Conservation (phyloP, 2,888 invertebrate species). For the Oxycera nigricornis region DNA sequence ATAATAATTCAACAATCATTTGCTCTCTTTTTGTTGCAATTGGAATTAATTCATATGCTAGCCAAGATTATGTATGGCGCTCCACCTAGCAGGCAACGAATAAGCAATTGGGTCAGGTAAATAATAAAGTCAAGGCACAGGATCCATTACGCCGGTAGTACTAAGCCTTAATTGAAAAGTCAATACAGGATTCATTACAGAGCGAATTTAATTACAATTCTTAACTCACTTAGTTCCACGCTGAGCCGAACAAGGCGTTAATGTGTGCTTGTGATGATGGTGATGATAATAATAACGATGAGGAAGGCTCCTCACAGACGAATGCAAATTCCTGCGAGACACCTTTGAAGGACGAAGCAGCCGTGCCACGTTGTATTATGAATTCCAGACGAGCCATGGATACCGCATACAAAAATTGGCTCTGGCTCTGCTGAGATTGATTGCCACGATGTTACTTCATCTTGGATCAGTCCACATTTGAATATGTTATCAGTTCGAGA, state of each 20-base stretch:
- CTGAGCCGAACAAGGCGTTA: conserved; percentile 5
- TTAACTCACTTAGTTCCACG: conserved; percentile 42
- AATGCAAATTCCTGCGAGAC: background rate
- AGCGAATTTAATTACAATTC: conserved; percentile 43
- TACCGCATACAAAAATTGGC: background rate
- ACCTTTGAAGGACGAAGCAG: background rate
- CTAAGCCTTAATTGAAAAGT: conserved; percentile 43
- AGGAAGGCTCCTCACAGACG: background rate
- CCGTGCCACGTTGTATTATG: background rate
- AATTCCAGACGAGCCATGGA: background rate
- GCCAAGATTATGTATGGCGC: background rate
- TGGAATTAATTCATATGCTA: background rate
- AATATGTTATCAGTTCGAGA: background rate
- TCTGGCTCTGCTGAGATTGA: conserved; percentile 1
- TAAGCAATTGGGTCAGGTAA: background rate
- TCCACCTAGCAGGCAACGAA: background rate
- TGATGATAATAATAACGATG: conserved; percentile 18
- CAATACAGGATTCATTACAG: conserved; percentile 45
- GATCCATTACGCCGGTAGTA: conserved; percentile 12
- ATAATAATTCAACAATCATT: too few species aligned
- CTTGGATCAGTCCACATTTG: background rate
- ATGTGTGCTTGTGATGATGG: conserved; percentile 24
- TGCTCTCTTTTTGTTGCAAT: too few species aligned
- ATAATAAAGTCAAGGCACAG: background rate
- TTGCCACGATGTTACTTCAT: background rate